Base-by-base conservation (phyloP, 2,113 vertebrate genomes). In the Strix uralensis region DNA sequence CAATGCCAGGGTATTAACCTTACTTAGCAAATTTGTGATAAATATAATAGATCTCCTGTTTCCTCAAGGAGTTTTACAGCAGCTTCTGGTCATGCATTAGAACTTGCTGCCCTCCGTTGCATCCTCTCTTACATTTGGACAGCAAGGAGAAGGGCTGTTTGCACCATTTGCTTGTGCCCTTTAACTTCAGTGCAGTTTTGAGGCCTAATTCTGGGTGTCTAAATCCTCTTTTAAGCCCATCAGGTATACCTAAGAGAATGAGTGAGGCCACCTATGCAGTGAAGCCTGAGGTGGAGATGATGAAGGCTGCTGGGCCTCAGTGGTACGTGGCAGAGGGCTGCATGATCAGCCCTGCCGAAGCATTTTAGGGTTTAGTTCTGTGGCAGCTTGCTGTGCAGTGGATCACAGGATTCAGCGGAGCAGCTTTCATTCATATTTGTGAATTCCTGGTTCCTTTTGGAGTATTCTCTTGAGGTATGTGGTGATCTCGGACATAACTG, bases 1-100 rank as follows among this genome's bases (percentile, higher is more conserved):
- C 85, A 92, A 16, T 94, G 75, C 55, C 85, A 92, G 63, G 23
- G 11, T 74, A 92, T 95, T 93, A 88, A 96, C 85, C 86, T 94
- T 66, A 66, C 75, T 94, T 88, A 92, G 51, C 67, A 73, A 95
- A 86, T 81, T 78, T 54, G 32, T 55, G 75, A 86, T 90, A 83
- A 94, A 86, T 71, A 42, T 15, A 69, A 83, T 73, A 59, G 79
- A 61, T 63, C 32, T 83, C 51, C 62, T 73, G 38, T 81, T 91
- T 83, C 46, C 2, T 0, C 25, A 40, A 54, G 36, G 62, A 92
- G 27, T 91, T 94, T 86, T 79, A 70, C 78, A 72, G 27, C 34
- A 40, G 67, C 11, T 58, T 81, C n/a, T 71, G 51, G n/a, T 84
- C 32, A 46, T 15, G 25, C 8, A 4, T 81, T 72, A 79, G 57